Evolutionary conservation across 1,140 invertebrate genomes (phyloP).

Genomic region (Bombus waltoni): DNA sequence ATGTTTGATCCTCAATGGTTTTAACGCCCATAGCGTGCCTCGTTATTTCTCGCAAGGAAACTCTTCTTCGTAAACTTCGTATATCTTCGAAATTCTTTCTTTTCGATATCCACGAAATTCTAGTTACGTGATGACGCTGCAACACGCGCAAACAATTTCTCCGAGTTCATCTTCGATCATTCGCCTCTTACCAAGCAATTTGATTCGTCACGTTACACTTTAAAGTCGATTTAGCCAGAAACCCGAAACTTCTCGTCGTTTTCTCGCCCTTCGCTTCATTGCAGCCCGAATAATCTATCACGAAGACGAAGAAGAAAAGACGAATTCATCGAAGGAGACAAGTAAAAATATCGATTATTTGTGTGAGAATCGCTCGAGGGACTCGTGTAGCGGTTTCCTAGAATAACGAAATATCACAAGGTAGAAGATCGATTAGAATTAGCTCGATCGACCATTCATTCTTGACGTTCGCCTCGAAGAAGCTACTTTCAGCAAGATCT

Average conservation of each 20-base stretch:
- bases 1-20: not conserved
- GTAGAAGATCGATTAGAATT: not conserved
- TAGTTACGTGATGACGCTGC: not conserved
- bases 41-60: not conserved
- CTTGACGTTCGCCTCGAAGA: not conserved
- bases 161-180: not conserved
- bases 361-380: not conserved
- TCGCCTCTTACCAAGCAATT: not conserved
- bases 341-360: not conserved
- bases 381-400: not conserved
- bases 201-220: not conserved
- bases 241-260: not conserved
- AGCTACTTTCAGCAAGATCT: conserved; percentile 49
- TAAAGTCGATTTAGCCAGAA: not conserved
- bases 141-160: not conserved
- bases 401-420: not conserved
- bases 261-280: not conserved
- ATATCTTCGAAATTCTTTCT: not conserved
- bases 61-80: too few relatives aligned
- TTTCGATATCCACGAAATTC: not conserved
- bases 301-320: not conserved
- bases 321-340: too few relatives aligned
- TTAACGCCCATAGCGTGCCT: not conserved
- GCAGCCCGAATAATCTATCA: not conserved
- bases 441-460: not conserved